These are phyloP conservation scores for Spodoptera litura DNA, from an alignment of 1,140 invertebrate species.

Conservation along the genomic window DNA sequence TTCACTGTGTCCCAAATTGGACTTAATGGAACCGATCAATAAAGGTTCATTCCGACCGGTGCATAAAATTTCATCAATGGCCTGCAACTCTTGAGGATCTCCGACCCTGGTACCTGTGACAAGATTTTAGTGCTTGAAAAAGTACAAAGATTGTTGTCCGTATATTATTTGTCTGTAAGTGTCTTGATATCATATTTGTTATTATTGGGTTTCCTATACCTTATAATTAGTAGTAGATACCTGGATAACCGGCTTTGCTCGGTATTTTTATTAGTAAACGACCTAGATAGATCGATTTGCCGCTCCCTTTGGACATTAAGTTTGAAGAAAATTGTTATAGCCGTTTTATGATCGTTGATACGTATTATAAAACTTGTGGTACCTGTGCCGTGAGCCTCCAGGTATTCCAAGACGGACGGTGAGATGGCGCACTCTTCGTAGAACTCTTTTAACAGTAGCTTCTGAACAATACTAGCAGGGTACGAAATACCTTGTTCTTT, in stretches of 20 bases:
- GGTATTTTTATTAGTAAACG: no score
- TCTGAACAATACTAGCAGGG: conserved; percentile 94
- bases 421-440: conserved; percentile 94
- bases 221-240: no score
- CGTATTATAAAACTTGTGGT: conserved; percentile 22
- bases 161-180: no score
- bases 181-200: no score
- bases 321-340: no score
- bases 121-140: no score
- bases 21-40: conserved; percentile 95
- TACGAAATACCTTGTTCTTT: conserved; percentile 97
- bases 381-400: conserved; percentile 97
- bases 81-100: conserved; percentile 95
- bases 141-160: no score
- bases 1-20: conserved; percentile 97
- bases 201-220: no score
- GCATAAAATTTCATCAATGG: conserved; percentile 94
- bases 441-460: conserved; percentile 92
- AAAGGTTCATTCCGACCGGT: conserved; percentile 89
- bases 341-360: no score
- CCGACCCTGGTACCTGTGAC: conserved; percentile 89
- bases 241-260: no score
- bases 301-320: no score
- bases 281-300: no score
- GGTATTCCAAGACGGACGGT: conserved; percentile 90